A percentile compares a stretch with the other conserved stretches of the same genome.
phyloP scores from a whole-genome alignment of 1,140 invertebrate species.

The Meloidogyne floridensis region DNA sequence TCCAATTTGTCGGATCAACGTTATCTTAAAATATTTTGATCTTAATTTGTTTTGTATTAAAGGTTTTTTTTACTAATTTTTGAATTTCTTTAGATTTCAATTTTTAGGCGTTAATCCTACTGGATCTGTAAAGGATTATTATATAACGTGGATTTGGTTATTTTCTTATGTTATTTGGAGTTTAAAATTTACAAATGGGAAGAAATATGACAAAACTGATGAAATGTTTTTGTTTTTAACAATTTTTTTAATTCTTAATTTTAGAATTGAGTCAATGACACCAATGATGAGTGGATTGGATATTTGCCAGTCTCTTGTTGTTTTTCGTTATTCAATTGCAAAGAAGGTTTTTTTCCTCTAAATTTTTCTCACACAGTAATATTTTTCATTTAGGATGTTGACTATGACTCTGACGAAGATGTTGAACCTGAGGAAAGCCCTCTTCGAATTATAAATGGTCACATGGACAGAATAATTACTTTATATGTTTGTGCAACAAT shows the following conservation, averaged over 20 bases:
- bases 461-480: background rate
- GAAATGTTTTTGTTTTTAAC: conserved; percentile 46
- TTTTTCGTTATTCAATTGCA: conserved; percentile 45
- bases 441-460: background rate
- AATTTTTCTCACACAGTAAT: background rate
- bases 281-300: conserved; percentile 43
- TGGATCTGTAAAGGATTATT: conserved; percentile 40
- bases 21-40: conserved; percentile 31
- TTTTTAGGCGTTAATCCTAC: conserved; percentile 24
- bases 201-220: conserved; percentile 40
- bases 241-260: background rate
- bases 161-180: conserved; percentile 48
- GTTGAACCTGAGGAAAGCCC: too few relatives aligned
- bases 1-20: conserved; percentile 46
- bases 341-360: background rate
- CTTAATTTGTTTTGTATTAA: conserved; percentile 46
- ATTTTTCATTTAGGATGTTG: conserved; percentile 14
- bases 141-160: conserved; percentile 46
- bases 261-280: conserved; percentile 57
- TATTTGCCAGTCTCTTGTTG: conserved; percentile 49
- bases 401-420: conserved; percentile 37
- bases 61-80: background rate
- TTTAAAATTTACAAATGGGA: conserved; percentile 35
- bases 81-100: background rate
- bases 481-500: conserved; percentile 3